phyloP scores from a whole-genome alignment of 2,888 invertebrate species.

The Phorcus lineatus region DNA sequence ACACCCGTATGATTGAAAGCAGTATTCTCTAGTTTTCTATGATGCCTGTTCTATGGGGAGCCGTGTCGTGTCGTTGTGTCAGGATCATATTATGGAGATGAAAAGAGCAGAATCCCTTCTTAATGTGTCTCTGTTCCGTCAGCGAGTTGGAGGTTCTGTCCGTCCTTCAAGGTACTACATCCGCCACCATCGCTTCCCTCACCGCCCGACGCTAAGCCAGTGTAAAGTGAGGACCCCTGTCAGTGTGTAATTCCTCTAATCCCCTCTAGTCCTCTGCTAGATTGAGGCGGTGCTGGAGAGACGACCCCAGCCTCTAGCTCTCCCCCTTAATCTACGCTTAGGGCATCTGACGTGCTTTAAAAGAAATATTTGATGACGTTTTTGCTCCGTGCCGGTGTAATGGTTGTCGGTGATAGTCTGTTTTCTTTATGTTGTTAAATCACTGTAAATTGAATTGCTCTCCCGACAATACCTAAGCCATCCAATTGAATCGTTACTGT shows the following conservation, averaged over 20 bases:
- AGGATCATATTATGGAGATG: too few species aligned
- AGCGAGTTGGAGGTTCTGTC: neutral
- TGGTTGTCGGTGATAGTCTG: neutral
- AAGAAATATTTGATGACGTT: constrained; percentile 23
- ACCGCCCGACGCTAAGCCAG: neutral
- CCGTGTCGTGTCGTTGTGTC: too few species aligned
- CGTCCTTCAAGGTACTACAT: neutral
- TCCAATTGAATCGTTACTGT: constrained; percentile 21
- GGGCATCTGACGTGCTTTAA: constrained; percentile 18
- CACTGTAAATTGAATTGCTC: constrained; percentile 29
- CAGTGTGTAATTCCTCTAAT: neutral
- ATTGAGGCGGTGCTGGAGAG: constrained; percentile 6
- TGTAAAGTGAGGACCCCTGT: constrained; percentile 5
- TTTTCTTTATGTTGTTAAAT: constrained; percentile 25
- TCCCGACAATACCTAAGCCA: constrained; percentile 20
- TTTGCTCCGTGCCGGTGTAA: constrained; percentile 11
- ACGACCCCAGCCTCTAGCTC: neutral
- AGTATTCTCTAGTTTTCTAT: too few species aligned
- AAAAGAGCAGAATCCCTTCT: neutral
- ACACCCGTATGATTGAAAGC: too few species aligned
- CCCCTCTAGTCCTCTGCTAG: neutral
- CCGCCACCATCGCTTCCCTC: neutral
- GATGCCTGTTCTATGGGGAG: too few species aligned
- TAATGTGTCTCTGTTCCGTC: neutral
- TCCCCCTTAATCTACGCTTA: neutral